Conservation (phyloP, 1,140 invertebrate genomes). For the Drosophila miranda region DNA sequence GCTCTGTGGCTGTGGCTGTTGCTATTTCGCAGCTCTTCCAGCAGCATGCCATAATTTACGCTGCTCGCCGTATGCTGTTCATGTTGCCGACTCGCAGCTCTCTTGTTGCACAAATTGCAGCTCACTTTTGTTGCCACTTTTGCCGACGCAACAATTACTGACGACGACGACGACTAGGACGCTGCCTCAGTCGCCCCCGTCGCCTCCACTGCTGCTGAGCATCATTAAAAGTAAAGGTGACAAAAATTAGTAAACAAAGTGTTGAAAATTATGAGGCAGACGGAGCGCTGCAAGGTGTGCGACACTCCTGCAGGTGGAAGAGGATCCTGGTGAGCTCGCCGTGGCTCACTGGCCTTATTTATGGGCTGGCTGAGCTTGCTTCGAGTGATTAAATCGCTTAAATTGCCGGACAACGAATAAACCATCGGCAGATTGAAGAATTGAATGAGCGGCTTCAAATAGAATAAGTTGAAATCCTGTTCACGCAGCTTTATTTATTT, state of each 20-base stretch:
- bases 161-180: conserved; percentile 12
- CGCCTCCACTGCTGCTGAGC: conserved; percentile 34
- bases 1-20: conserved; percentile 20
- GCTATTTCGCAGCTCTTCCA: conserved; percentile 50
- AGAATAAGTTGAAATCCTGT: conserved; percentile 51
- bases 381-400: conserved; percentile 45
- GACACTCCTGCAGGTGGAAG: conserved; percentile 42
- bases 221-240: conserved; percentile 80
- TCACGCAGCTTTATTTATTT: neutral
- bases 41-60: conserved; percentile 61
- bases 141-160: conserved; percentile 66
- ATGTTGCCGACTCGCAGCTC: conserved; percentile 49
- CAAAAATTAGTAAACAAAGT: conserved; percentile 81
- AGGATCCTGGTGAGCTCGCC: neutral
- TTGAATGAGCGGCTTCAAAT: conserved; percentile 12
- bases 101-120: conserved; percentile 72
- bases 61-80: conserved; percentile 22
- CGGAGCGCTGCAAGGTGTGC: conserved; percentile 39
- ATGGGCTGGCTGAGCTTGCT: conserved; percentile 35
- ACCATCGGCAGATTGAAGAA: conserved; percentile 24
- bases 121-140: conserved; percentile 58
- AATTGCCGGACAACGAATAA: conserved; percentile 34
- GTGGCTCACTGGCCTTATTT: conserved; percentile 17
- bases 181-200: no score
- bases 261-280: conserved; percentile 77